phyloP scores from a whole-genome alignment of 1,140 invertebrate genomes.

The Yoshiicerus persimilis region DNA sequence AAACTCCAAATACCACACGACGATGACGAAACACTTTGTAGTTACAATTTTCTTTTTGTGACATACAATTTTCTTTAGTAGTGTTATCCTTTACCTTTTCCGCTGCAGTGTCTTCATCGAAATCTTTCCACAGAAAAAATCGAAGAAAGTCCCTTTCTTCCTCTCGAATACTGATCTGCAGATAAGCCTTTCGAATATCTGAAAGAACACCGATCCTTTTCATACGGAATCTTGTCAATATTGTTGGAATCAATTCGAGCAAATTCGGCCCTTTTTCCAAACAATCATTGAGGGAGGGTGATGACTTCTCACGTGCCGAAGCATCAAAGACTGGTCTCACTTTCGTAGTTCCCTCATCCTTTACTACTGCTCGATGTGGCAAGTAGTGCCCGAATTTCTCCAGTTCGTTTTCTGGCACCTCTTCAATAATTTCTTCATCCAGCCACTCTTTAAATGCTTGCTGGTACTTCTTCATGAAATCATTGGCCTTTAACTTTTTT shows the following conservation, averaged over 20 bases:
- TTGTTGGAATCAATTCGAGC: slow-evolving; percentile 1
- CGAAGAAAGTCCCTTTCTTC: background rate
- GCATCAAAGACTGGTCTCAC: slow-evolving; percentile 45
- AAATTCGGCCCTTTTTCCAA: slow-evolving; percentile 40
- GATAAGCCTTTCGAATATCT: slow-evolving; percentile 33
- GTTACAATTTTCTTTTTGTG: no score
- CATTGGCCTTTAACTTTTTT: background rate
- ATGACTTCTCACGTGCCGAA: slow-evolving; percentile 20
- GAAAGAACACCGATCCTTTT: background rate
- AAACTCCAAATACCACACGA: slow-evolving; percentile 30
- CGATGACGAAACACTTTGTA: background rate
- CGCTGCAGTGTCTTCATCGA: background rate
- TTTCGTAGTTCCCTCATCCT: slow-evolving; percentile 27
- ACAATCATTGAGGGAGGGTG: slow-evolving; percentile 45
- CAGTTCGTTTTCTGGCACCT: background rate
- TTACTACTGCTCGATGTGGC: slow-evolving; percentile 41
- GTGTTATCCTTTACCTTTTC: no score
- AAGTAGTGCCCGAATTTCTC: slow-evolving; percentile 36
- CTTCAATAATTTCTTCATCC: slow-evolving; percentile 34
- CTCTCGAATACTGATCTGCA: background rate
- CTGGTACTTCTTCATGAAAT: background rate
- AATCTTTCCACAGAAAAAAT: slow-evolving; percentile 27
- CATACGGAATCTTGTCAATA: background rate
- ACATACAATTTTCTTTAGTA: no score
- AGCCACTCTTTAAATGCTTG: slow-evolving; percentile 33